These are phyloP conservation scores for Leptinotarsa haldemani DNA, from an alignment of 2,888 invertebrate species.

Conservation along the genomic window DNA sequence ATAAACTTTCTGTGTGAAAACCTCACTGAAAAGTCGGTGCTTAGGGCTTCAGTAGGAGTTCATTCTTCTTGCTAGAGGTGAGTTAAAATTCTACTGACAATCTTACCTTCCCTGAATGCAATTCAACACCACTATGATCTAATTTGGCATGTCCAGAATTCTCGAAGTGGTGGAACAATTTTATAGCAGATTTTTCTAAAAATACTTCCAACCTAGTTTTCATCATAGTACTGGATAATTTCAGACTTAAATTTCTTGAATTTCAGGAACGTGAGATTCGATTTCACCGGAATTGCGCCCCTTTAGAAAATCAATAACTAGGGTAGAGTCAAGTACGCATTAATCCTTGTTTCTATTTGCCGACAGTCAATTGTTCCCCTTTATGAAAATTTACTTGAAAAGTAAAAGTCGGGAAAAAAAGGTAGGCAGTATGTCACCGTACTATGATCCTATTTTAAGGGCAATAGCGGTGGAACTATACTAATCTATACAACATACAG, in stretches of 20 bases:
- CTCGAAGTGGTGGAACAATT: neutral
- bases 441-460: no score
- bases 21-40: neutral
- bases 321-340: neutral
- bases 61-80: constrained; percentile 2
- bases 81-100: neutral
- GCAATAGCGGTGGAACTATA: no score
- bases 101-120: neutral
- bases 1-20: neutral
- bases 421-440: no score
- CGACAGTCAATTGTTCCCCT: neutral
- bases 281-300: constrained; percentile 1
- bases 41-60: neutral
- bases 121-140: neutral
- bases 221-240: neutral
- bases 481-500: no score
- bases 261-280: neutral
- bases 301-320: constrained; percentile 1
- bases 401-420: no score
- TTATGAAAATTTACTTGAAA: neutral
- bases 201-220: neutral
- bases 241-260: neutral
- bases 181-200: neutral
- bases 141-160: neutral
- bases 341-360: neutral